These are phyloP conservation scores for Labeo calbasu DNA, from an alignment of 2,797 vertebrate species.

Conservation along the genomic window DNA sequence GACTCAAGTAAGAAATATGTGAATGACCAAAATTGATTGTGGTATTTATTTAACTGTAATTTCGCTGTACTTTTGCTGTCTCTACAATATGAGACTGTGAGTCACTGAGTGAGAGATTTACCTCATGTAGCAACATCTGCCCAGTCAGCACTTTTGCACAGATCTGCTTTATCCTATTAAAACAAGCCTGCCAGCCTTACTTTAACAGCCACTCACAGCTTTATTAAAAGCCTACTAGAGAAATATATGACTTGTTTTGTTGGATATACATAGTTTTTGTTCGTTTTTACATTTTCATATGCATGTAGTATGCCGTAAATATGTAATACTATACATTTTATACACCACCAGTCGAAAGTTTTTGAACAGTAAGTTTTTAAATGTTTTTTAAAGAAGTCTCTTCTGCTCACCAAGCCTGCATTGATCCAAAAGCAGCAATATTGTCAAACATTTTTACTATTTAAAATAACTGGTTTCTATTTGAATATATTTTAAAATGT, in stretches of 20 bases:
- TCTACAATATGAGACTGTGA: slow-evolving; percentile 3
- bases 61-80: background rate
- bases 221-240: slow-evolving; percentile 8
- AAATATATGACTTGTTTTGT: background rate
- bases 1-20: background rate
- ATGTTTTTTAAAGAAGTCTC: too few species aligned
- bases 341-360: too few species aligned
- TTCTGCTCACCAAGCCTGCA: too few species aligned
- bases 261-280: background rate
- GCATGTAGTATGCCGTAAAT: background rate
- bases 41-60: slow-evolving; percentile 1
- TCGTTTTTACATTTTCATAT: background rate
- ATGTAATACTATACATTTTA: too few species aligned
- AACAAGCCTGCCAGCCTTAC: slow-evolving; percentile 44
- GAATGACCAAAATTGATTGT: slow-evolving; percentile 3
- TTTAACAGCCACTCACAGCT: slow-evolving; percentile 41
- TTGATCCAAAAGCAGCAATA: too few species aligned
- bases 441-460: too few species aligned
- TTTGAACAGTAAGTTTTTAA: too few species aligned
- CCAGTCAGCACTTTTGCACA: slow-evolving; percentile 72
- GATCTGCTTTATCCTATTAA: slow-evolving; percentile 81
- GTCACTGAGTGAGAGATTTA: slow-evolving; percentile 24
- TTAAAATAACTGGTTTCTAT: too few species aligned
- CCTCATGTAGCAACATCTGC: slow-evolving; percentile 55
- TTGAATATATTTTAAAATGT: too few species aligned